phyloP scores from a whole-genome alignment of 2,888 invertebrate species.

The Hemithea aestivaria region DNA sequence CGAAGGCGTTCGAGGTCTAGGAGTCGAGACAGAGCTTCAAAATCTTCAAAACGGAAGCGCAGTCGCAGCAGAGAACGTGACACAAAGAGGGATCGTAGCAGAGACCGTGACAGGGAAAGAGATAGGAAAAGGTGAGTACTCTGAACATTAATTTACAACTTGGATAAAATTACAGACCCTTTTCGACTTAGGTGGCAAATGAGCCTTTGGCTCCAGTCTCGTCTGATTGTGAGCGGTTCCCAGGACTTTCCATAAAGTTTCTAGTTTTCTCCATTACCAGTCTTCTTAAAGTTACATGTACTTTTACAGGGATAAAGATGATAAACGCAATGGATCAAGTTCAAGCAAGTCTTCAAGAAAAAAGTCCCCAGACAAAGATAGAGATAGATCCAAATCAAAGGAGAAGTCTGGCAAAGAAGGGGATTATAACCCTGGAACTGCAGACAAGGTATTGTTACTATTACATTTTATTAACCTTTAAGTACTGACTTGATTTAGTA shows the following conservation, averaged over 20 bases:
- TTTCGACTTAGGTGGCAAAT: too few relatives aligned
- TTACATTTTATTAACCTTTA: too few relatives aligned
- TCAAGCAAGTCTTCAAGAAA: slow-evolving; percentile 78
- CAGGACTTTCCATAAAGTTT: too few relatives aligned
- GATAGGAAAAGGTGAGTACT: slow-evolving; percentile 65
- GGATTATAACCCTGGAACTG: slow-evolving; percentile 85
- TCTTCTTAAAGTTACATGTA: too few relatives aligned
- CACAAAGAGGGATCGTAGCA: slow-evolving; percentile 74
- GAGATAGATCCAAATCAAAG: slow-evolving; percentile 76
- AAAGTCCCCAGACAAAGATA: slow-evolving; percentile 66
- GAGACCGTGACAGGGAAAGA: slow-evolving; percentile 59
- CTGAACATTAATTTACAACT: too few relatives aligned
- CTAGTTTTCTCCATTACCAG: too few relatives aligned
- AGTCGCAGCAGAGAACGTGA: slow-evolving; percentile 84
- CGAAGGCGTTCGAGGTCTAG: slow-evolving; percentile 78
- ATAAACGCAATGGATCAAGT: slow-evolving; percentile 80
- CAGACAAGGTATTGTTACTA: slow-evolving; percentile 81
- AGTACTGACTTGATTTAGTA: too few relatives aligned
- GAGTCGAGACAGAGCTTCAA: slow-evolving; percentile 79
- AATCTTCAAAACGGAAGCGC: slow-evolving; percentile 81
- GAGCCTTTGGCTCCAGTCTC: too few relatives aligned
- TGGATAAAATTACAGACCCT: too few relatives aligned
- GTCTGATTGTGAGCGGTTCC: too few relatives aligned
- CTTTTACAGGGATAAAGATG: slow-evolving; percentile 77
- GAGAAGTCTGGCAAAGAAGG: slow-evolving; percentile 78